Evolutionary conservation across 1,140 invertebrate species (phyloP), one percentile per base, ranked within the genome.

Genomic region (Procambarus clarkii): DNA sequence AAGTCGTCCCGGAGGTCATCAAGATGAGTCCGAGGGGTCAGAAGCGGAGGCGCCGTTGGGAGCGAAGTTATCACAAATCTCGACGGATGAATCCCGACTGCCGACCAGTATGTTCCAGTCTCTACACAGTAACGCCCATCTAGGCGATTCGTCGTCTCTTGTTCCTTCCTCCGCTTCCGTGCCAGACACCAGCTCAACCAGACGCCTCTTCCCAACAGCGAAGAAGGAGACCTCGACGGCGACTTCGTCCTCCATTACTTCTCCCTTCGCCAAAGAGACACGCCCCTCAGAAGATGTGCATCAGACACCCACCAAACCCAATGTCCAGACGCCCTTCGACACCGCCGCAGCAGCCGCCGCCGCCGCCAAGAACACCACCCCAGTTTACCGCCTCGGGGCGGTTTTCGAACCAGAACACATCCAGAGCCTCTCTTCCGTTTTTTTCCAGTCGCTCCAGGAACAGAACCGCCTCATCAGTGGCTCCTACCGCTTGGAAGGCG

Each of bases 391-490:
- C 18, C 54, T 91, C 11, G 88, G 88, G 54, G 88, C 88, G 4
- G 88, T 91, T n/a, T 91, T 91, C 45, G 88, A 91, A 21, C 88
- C 88, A 69, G 88, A 84, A 4, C 77, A 91, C 82, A 79, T 91
- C 54, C 82, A 91, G n/a, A 80, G 54, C 81, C 88, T 91, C 44
- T 91, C 88, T 8, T 79, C 74, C 8, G 58, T 91, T 21, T 91
- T 91, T 76, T 91, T 91, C 82, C 88, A 91, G 58, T 85, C 83
- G 58, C 74, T 91, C 34, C 82, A 91, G 48, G 88, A 91, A 71
- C 69, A 84, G 45, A 85, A 91, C 44, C 88, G 83, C 54, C 88
- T 91, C 13, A 78, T 79, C 58, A 58, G 83, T 4, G 88, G 76
- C 74, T 24, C 64, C 74, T 91, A 69, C 83, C 88, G 88, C n/a